Evolutionary conservation across 2,888 invertebrate species (phyloP).

Genomic region (Zhengitettix transpicula): DNA sequence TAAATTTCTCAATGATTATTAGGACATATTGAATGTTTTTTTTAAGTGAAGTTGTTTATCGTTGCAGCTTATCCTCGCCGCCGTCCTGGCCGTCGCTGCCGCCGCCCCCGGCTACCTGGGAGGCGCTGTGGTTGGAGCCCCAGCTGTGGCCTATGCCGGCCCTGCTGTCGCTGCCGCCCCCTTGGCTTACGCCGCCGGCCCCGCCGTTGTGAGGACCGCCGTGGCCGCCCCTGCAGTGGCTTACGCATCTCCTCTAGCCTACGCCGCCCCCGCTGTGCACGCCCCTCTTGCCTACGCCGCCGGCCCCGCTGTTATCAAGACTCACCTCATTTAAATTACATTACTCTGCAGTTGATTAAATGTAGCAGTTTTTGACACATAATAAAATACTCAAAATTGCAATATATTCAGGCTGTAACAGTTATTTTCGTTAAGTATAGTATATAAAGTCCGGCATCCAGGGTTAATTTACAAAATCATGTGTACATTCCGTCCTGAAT

Average conservation of each 20-base stretch:
- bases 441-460: no score
- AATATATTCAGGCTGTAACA: no score
- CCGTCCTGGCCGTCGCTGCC: neutral
- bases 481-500: no score
- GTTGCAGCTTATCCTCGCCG: neutral
- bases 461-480: no score
- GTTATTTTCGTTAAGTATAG: no score
- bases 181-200: slow-evolving; percentile 6
- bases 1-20: no score
- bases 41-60: no score
- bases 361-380: no score
- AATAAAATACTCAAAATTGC: no score
- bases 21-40: no score
- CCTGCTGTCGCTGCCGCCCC: slow-evolving; percentile 16
- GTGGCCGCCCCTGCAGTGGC: slow-evolving; percentile 12
- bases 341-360: no score
- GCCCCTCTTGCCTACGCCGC: slow-evolving; percentile 9
- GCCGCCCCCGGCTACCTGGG: no score
- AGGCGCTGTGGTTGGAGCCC: slow-evolving; percentile 13
- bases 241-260: slow-evolving; percentile 6
- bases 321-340: slow-evolving; percentile 12
- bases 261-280: slow-evolving; percentile 3
- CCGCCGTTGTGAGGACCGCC: slow-evolving; percentile 21
- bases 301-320: neutral
- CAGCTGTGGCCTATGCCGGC: slow-evolving; percentile 7